Evolutionary conservation across 1,140 invertebrate species (phyloP).

Genomic region (Pseudachorutes palmiensis): DNA sequence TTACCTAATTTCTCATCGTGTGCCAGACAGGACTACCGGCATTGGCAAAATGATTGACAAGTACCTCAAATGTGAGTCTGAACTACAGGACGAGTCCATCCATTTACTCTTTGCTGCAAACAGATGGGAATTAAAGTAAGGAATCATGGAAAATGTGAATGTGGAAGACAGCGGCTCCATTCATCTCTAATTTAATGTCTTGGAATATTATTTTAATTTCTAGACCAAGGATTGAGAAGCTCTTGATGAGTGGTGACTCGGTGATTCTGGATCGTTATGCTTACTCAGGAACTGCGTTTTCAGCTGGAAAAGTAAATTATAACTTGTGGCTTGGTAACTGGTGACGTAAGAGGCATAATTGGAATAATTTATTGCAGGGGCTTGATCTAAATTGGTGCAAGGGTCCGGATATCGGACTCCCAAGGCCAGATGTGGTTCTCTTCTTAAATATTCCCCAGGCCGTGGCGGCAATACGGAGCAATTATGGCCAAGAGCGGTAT

Average conservation of each 20-base stretch:
- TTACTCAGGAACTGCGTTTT: conserved; percentile 79
- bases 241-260: conserved; percentile 61
- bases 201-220: too few species aligned
- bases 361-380: conserved; percentile 35
- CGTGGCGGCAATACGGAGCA: conserved; percentile 52
- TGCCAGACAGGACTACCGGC: conserved; percentile 63
- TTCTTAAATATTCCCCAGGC: conserved; percentile 60
- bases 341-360: too few species aligned
- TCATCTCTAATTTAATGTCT: too few species aligned
- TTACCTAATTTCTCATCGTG: background rate
- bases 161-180: background rate
- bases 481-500: conserved; percentile 80
- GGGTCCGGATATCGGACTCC: conserved; percentile 68
- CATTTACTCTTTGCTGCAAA: conserved; percentile 90
- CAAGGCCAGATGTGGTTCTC: conserved; percentile 77
- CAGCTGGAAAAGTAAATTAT: conserved; percentile 56
- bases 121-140: conserved; percentile 73
- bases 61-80: conserved; percentile 62
- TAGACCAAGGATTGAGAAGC: conserved; percentile 53
- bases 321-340: background rate
- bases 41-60: conserved; percentile 72
- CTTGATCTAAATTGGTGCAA: conserved; percentile 74
- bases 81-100: conserved; percentile 70
- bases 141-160: conserved; percentile 10
- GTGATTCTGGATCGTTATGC: conserved; percentile 84